Base-by-base conservation (phyloP, 64 coral and sea anemone species). In the Hydrozoanthus tunicans region DNA sequence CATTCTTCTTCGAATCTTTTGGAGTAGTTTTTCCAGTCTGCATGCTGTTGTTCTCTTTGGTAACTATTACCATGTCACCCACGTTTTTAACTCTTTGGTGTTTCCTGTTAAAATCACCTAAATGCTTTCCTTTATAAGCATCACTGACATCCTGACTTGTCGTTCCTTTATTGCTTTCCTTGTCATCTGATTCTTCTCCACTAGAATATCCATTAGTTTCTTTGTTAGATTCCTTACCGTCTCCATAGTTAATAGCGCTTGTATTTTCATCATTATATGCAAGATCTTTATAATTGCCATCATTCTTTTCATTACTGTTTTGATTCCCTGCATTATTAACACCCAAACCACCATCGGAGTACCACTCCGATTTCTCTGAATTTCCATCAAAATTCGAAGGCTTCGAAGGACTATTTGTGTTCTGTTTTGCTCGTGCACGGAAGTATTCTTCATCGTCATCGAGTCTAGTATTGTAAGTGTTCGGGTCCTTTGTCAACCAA, bases 401-500 rank as follows among this genome's bases (percentile, higher is more conserved):
- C 13, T 6, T 7, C 6, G 55, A 14, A 3, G 56, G 13, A 5
- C 74, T 88, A 27, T 6, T 43, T 60, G 55, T 15, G 23, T 58
- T 14, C 3, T 26, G 52, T 60, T 73, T 74, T 62, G 54, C 27
- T 27, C 20, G 56, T 7, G 13, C 70, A 55, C 56, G 25, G 6
- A 59, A 7, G 14, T 7, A 78, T 24, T 82, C 51, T 8, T 20
- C 86, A 17, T 96, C 95, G 9, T 94, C 92, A 56, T 83, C 70
- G 1, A 90, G 85, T 64, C 91, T 91, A 3, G 88, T 83, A 53
- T 94, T 96, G 65, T 82, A 96, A 10, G 83, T 91, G 62, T 78
- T 96, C 8, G 95, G 95, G 14, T 96, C 58, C 58, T 96, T 93
- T 74, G 92, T 92, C 6, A 96, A 69, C 95, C 95, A 96, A 55